Conservation (phyloP, 2,113 vertebrate species). For the Chaetodon trifascialis region DNA sequence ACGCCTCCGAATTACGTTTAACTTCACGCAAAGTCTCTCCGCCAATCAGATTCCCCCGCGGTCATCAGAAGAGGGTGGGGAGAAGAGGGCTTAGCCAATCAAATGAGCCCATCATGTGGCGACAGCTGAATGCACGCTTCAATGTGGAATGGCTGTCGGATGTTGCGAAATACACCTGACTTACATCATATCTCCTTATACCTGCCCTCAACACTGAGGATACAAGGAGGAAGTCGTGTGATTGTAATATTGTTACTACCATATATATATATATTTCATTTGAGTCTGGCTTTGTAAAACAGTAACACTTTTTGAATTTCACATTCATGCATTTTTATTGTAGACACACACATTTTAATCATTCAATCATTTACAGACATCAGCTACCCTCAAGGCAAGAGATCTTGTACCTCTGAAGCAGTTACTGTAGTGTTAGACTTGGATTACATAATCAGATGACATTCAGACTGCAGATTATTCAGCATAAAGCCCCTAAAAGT, state of each 20-base stretch:
- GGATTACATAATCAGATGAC: constrained; percentile 26
- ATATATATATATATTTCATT: background rate
- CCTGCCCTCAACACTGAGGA: too few species aligned
- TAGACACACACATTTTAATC: too few species aligned
- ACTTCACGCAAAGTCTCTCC: background rate
- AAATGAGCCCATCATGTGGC: constrained; percentile 22
- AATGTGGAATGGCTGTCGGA: background rate
- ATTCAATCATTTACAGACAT: constrained; percentile 1
- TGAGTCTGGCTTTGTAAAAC: background rate
- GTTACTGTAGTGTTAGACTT: constrained; percentile 29
- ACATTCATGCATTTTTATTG: constrained; percentile 55
- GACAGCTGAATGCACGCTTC: constrained; percentile 6
- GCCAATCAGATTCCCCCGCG: constrained; percentile 71
- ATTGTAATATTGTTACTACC: too few species aligned
- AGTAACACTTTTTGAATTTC: background rate
- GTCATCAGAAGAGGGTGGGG: constrained; percentile 81
- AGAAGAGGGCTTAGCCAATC: constrained; percentile 63
- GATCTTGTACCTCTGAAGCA: background rate
- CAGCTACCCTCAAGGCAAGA: constrained; percentile 6
- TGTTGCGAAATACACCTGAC: constrained; percentile 52
- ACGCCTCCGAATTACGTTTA: constrained; percentile 51
- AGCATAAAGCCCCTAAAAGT: constrained; percentile 1
- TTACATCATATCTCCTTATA: too few species aligned
- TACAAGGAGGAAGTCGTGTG: too few species aligned
- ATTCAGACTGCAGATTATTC: constrained; percentile 21